A percentile compares a stretch with the other conserved stretches of the same genome.
Conservation (phyloP, 2,797 vertebrate genomes). For the Phataginus tricuspis region DNA sequence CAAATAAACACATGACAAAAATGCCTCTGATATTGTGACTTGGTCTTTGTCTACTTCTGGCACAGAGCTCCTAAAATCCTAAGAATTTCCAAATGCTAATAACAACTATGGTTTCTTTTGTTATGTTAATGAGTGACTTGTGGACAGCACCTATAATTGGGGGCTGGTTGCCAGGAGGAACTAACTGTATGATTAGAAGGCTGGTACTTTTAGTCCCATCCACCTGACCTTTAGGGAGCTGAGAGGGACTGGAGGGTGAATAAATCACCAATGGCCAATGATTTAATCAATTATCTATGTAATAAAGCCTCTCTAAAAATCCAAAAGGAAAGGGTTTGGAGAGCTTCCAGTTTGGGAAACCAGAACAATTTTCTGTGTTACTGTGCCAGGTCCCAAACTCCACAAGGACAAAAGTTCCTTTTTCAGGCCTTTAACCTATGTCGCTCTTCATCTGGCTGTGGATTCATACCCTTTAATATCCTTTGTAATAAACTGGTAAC, state of each 20-base stretch:
- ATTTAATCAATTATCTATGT: not conserved
- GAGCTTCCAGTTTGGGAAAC: not conserved
- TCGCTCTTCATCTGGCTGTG: not conserved
- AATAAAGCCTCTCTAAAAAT: not conserved
- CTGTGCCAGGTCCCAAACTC: not conserved
- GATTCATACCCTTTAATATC: not conserved
- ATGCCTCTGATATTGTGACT: not conserved
- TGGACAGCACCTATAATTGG: not conserved
- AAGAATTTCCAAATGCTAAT: not conserved
- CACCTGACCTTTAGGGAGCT: not conserved
- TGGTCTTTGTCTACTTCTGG: not conserved
- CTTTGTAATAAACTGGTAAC: not conserved
- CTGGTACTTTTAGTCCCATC: not conserved
- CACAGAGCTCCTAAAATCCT: not conserved
- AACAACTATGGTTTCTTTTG: not conserved
- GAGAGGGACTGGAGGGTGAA: not conserved
- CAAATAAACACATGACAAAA: too few relatives aligned
- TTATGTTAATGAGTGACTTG: not conserved
- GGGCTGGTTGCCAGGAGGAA: not conserved
- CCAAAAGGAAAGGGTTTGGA: not conserved
- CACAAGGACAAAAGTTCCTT: not conserved
- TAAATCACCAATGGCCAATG: not conserved
- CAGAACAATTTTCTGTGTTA: not conserved
- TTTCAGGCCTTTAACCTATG: not conserved
- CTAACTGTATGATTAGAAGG: not conserved